These are phyloP conservation scores for Megalonaias nervosa DNA, from an alignment of 1,140 invertebrate genomes.

Conservation along the genomic window DNA sequence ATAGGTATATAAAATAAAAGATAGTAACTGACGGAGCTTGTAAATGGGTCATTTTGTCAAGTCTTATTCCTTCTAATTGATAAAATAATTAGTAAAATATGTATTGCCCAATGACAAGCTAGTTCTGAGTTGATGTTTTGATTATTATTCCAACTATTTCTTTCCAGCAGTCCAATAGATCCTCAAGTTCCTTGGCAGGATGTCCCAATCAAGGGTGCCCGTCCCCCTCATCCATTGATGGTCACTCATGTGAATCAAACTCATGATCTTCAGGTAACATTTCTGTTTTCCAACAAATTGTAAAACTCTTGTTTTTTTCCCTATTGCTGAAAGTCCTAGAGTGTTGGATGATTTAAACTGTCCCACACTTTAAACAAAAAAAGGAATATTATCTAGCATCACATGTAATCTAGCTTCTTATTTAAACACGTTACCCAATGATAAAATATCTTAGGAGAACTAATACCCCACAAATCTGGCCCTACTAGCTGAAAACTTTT, in stretches of 20 bases:
- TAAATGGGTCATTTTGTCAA: neutral
- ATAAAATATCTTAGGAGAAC: too few relatives aligned
- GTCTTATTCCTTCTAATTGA: neutral
- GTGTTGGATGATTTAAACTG: too few relatives aligned
- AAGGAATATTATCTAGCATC: too few relatives aligned
- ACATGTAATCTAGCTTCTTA: too few relatives aligned
- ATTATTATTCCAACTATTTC: neutral
- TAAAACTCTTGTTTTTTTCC: neutral
- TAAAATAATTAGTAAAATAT: neutral
- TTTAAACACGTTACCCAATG: too few relatives aligned
- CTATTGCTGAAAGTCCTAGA: too few relatives aligned
- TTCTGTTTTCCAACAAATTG: neutral
- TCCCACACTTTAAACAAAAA: too few relatives aligned
- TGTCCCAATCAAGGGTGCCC: slow-evolving; percentile 52
- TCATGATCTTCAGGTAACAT: slow-evolving; percentile 58
- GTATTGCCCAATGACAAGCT: neutral
- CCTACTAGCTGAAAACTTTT: too few relatives aligned
- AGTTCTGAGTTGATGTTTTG: neutral
- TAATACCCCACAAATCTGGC: too few relatives aligned
- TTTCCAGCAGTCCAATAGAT: slow-evolving; percentile 17
- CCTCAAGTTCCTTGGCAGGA: slow-evolving; percentile 50
- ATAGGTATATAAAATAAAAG: too few relatives aligned
- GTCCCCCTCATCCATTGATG: slow-evolving; percentile 64
- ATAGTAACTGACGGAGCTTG: neutral
- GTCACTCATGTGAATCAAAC: slow-evolving; percentile 70